phyloP scores from a whole-genome alignment of 2,113 vertebrate species.

The Pimephales promelas region DNA sequence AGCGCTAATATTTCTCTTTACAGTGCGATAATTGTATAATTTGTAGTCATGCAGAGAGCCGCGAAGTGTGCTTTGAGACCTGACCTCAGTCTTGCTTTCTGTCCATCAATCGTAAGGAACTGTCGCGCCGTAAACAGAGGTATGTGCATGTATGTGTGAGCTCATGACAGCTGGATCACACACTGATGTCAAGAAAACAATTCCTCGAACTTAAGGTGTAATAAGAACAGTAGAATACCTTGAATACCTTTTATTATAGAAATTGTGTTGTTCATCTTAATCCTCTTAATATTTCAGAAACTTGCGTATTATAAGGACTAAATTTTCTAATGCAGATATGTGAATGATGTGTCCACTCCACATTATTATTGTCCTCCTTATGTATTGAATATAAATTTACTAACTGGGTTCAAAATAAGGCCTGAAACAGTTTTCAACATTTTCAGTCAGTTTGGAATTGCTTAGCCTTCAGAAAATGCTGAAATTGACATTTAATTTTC shows the following conservation, averaged over 20 bases:
- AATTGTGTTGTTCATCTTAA: not conserved
- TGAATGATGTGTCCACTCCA: not conserved
- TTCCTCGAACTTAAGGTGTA: not conserved
- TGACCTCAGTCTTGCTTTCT: not conserved
- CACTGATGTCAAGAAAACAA: not conserved
- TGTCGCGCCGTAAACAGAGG: conserved; percentile 32
- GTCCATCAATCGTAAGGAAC: conserved; percentile 36
- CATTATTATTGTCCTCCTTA: not conserved
- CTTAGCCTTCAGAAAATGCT: not conserved
- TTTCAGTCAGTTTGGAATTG: not conserved
- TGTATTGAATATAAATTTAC: not conserved
- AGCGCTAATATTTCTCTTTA: not conserved
- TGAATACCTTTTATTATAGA: not conserved
- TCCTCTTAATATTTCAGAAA: not conserved
- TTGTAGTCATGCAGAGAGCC: conserved; percentile 55
- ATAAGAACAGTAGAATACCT: not conserved
- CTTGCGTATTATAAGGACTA: not conserved
- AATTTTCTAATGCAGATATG: not conserved
- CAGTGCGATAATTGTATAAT: conserved; percentile 23
- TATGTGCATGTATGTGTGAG: conserved; percentile 7
- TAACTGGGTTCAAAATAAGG: not conserved
- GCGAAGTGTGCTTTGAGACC: not conserved
- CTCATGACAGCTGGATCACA: conserved; percentile 7
- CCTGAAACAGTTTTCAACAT: too few species aligned
- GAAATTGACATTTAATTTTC: too few species aligned